Evolutionary conservation across 2,797 vertebrate species (phyloP).

Genomic region (Cossypha dichroa): DNA sequence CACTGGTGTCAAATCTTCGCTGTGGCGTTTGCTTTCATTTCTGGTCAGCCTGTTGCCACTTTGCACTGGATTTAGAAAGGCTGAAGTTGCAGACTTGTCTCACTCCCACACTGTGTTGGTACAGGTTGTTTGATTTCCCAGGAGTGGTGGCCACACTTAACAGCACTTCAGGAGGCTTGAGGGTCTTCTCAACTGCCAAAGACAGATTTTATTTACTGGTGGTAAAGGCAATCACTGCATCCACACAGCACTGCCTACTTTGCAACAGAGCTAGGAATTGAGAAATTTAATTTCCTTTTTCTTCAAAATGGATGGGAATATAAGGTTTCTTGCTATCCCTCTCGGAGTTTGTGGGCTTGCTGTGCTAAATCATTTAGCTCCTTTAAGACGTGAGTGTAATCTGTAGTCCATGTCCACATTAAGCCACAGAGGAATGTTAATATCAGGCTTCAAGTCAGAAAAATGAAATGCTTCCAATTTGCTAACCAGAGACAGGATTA

Average conservation of each 20-base stretch:
- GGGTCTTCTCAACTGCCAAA: not conserved
- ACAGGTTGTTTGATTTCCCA: not conserved
- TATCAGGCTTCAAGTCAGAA: constrained; percentile 7
- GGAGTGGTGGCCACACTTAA: not conserved
- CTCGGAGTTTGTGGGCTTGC: not conserved
- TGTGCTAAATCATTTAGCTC: not conserved
- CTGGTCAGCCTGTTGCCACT: not conserved
- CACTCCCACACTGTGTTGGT: rapidly evolving
- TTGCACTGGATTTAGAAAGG: not conserved
- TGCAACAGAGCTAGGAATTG: not conserved
- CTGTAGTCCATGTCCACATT: not conserved
- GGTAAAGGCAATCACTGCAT: not conserved
- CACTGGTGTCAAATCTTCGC: not conserved
- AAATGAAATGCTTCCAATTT: not conserved
- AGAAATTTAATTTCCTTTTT: not conserved
- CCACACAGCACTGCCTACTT: not conserved
- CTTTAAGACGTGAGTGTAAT: not conserved
- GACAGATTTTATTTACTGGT: not conserved
- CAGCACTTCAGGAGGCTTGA: not conserved
- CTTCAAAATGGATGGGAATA: not conserved
- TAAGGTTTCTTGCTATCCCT: not conserved
- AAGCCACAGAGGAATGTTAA: constrained; percentile 2
- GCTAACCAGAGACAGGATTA: not conserved
- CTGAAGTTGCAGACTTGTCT: not conserved
- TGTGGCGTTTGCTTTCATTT: not conserved